Percentiles rank a stretch among this genome's conserved stretches.
These are phyloP conservation scores for Chaenogobius annularis DNA, from an alignment of 2,113 vertebrate species.

Conservation along the genomic window DNA sequence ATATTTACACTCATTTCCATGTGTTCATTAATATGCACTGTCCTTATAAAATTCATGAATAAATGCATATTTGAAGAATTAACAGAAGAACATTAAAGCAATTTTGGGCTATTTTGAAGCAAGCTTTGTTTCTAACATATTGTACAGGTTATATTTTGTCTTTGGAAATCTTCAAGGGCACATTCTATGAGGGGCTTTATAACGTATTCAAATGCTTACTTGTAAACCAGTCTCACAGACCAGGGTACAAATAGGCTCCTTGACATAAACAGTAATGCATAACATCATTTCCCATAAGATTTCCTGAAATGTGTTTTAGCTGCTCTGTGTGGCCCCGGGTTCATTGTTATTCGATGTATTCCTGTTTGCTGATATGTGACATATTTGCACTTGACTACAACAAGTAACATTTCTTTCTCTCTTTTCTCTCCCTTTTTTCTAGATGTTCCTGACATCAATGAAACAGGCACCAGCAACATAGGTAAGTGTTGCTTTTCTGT, in stretches of 20 bases:
- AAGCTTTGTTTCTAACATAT: neutral
- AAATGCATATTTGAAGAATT: neutral
- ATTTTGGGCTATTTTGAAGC: neutral
- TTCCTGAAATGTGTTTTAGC: neutral
- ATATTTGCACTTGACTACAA: slow-evolving; percentile 4
- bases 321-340: neutral
- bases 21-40: no score
- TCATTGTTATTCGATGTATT: neutral
- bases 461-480: slow-evolving; percentile 58
- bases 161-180: neutral
- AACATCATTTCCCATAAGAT: neutral
- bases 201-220: neutral
- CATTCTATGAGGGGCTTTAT: neutral
- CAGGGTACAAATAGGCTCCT: neutral
- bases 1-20: no score
- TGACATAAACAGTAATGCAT: neutral
- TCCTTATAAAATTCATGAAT: no score
- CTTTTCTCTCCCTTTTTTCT: slow-evolving; percentile 37
- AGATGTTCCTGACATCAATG: slow-evolving; percentile 44
- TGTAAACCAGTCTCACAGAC: neutral
- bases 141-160: neutral
- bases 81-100: neutral
- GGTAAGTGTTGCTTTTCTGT: slow-evolving; percentile 47
- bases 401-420: slow-evolving; percentile 15
- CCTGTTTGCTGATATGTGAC: neutral